Base-by-base conservation (phyloP, 2,888 invertebrate species). In the Pyrrhosoma nymphula region DNA sequence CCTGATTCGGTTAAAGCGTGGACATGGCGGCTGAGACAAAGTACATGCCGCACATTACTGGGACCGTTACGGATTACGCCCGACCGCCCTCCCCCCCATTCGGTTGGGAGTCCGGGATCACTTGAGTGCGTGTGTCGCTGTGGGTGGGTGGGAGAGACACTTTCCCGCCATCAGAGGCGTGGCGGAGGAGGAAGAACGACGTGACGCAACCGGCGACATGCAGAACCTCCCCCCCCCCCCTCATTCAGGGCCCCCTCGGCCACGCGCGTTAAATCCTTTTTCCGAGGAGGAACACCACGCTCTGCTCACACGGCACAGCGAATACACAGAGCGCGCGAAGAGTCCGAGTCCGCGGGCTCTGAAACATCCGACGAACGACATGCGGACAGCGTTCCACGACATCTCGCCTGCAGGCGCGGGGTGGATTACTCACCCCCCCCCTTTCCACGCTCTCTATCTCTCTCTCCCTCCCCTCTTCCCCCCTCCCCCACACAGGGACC, bases 361-460 rank as follows among this genome's bases (percentile, higher is more conserved):
- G 60, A 56, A 93, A 93, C 93, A 93, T 63, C 93, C 93, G 75
- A 26, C 93, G 93, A 75, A 93, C 93, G 93, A 93, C 93, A 93
- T 75, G 93, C 75, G 93, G 93, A 93, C 91, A 91, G 91, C 91
- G 91, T 91, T 91, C 91, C 91, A 8, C 91, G 91, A 91, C 93
- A 93, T 93, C 91, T 69, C 93, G 93, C 93, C 93, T 69, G 69
- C 93, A 26, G 93, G 47, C 47, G 47, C 47, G 47, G 47, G 47
- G 47, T 47, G 47, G 91, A 60, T 63, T 39, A 63, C 91, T 63
- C 88, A 18, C 88, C 39, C n/a, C 88, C 18, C 39, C 88, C 18
- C 39, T 55, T 26, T 3, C 12, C 47, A 75, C 93, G 1, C 93
- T 35, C 91, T 63, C 39, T 35, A 14, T 82, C 55, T 56, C 89